Percentiles rank a stretch among this genome's conserved stretches.
Conservation (phyloP, 2,113 vertebrate genomes). For the Struthidea cinerea region DNA sequence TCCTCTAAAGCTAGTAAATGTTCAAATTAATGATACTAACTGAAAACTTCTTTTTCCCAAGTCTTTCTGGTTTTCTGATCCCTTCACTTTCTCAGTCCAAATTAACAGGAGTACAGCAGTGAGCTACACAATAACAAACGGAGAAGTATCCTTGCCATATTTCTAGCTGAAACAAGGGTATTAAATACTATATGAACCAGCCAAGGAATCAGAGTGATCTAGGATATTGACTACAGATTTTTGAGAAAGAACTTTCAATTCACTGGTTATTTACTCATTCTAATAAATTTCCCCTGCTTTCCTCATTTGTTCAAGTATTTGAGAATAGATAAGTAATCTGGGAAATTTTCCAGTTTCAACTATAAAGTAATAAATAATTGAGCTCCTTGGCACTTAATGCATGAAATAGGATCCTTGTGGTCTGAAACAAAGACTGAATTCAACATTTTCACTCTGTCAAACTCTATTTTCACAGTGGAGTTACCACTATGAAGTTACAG, state of each 20-base stretch:
- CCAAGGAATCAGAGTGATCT: not conserved
- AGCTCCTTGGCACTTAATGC: not conserved
- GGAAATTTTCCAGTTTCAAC: slow-evolving; percentile 13
- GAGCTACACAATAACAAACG: not conserved
- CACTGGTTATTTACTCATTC: not conserved
- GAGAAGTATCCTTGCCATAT: not conserved
- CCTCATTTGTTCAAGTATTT: not conserved
- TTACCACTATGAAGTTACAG: not conserved
- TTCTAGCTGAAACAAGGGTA: not conserved
- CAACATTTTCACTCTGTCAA: not conserved
- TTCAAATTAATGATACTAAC: not conserved
- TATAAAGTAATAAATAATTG: slow-evolving; percentile 5
- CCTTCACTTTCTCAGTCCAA: not conserved
- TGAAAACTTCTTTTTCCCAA: not conserved
- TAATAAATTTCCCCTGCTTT: not conserved
- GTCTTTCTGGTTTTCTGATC: not conserved
- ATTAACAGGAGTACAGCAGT: not conserved
- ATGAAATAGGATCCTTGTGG: slow-evolving; percentile 4
- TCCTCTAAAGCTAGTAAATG: not conserved
- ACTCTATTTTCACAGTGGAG: not conserved
- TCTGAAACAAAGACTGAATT: slow-evolving; percentile 24
- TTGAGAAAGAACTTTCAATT: not conserved
- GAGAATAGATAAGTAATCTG: not conserved
- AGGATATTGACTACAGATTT: not conserved
- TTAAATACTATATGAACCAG: not conserved